Evolutionary conservation across 1,140 invertebrate genomes (phyloP).

Genomic region (Bombus ignitus): DNA sequence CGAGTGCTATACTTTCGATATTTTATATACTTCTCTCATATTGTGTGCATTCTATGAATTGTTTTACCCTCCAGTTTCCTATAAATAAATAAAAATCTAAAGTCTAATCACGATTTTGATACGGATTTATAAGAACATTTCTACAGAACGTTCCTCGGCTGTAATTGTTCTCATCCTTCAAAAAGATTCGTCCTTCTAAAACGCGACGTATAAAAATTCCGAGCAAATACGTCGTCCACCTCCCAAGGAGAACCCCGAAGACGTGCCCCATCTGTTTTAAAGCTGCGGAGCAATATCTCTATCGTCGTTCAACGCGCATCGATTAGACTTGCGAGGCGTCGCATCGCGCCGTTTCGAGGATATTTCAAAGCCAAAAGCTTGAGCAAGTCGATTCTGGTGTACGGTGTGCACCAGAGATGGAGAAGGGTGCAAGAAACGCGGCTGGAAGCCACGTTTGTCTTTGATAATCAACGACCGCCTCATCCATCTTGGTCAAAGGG

Average conservation of each 20-base stretch:
- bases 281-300: neutral
- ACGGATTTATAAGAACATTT: too few species aligned
- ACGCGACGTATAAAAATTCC: too few species aligned
- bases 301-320: neutral
- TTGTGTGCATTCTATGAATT: too few species aligned
- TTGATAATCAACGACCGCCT: slow-evolving; percentile 67
- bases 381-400: slow-evolving; percentile 14
- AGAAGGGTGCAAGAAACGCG: slow-evolving; percentile 26
- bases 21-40: too few species aligned
- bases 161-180: too few species aligned
- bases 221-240: too few species aligned
- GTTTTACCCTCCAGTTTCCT: too few species aligned
- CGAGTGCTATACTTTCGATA: too few species aligned
- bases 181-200: too few species aligned
- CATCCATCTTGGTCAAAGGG: slow-evolving; percentile 68
- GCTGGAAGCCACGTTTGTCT: slow-evolving; percentile 59
- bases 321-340: neutral
- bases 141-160: too few species aligned
- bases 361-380: slow-evolving; percentile 4
- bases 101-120: too few species aligned
- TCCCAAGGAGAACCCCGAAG: neutral
- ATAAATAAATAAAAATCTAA: too few species aligned
- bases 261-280: neutral
- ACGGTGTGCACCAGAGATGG: neutral
- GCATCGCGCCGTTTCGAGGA: neutral